phyloP scores from a whole-genome alignment of 2,888 invertebrate species.

The Caenorhabditis zanzibari region DNA sequence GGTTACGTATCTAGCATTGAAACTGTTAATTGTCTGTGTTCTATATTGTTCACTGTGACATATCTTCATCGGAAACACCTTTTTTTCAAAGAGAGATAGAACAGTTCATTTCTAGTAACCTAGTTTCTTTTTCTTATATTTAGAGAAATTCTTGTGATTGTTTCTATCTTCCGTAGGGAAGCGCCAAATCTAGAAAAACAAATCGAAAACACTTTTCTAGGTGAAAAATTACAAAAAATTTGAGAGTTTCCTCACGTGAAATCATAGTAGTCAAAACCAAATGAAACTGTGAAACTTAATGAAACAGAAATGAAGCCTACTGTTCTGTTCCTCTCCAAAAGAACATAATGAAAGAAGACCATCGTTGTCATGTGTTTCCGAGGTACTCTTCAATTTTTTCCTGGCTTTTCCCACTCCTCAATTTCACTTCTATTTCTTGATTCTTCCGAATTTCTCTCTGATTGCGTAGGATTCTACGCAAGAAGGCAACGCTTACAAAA shows the following conservation, averaged over 20 bases:
- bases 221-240: too few relatives aligned
- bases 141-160: too few relatives aligned
- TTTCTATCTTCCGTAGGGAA: too few relatives aligned
- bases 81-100: neutral
- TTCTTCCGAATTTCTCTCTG: neutral
- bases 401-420: neutral
- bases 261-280: too few relatives aligned
- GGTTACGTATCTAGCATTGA: neutral
- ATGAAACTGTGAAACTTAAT: neutral
- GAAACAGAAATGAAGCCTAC: too few relatives aligned
- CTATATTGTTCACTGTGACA: neutral
- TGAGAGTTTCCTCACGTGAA: too few relatives aligned
- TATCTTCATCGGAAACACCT: neutral
- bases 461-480: neutral
- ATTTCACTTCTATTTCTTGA: neutral
- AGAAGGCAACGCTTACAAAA: conserved; percentile 23
- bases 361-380: too few relatives aligned
- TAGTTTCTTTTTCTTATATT: too few relatives aligned
- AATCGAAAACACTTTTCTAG: too few relatives aligned
- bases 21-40: neutral
- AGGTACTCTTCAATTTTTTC: neutral
- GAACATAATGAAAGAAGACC: too few relatives aligned
- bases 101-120: neutral
- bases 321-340: too few relatives aligned
- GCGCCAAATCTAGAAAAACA: too few relatives aligned